Evolutionary conservation across 1,140 invertebrate genomes (phyloP).

Genomic region (Samia ricini): DNA sequence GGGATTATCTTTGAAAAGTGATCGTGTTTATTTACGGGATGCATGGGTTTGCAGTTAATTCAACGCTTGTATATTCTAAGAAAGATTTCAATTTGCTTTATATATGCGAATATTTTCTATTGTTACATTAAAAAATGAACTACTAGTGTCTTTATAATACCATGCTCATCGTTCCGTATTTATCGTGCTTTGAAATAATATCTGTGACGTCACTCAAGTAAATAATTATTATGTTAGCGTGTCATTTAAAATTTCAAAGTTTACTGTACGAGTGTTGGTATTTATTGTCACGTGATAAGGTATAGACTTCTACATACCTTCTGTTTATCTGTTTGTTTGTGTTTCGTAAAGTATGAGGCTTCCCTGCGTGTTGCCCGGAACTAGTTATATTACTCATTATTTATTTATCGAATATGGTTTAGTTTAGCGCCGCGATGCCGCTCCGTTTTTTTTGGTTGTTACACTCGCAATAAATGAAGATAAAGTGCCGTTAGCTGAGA

Average conservation of each 20-base stretch:
- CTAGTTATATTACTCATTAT: conserved; percentile 36
- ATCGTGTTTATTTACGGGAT: no score
- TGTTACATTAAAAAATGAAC: no score
- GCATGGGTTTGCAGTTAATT: no score
- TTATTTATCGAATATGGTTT: conserved; percentile 37
- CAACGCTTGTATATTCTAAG: no score
- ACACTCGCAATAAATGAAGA: conserved; percentile 5
- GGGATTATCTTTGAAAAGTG: no score
- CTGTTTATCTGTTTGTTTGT: not conserved
- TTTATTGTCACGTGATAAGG: not conserved
- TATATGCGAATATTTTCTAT: no score
- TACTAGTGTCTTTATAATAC: no score
- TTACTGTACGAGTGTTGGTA: not conserved
- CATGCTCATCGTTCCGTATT: no score
- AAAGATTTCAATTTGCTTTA: no score
- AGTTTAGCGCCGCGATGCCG: conserved; percentile 16
- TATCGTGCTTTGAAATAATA: no score
- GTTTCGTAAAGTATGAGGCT: not conserved
- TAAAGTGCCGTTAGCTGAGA: not conserved
- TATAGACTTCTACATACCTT: no score
- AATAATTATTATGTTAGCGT: not conserved
- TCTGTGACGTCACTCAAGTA: not conserved
- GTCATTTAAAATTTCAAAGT: not conserved
- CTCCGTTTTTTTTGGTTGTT: conserved; percentile 36
- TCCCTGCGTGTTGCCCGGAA: conserved; percentile 15